Base-by-base conservation (phyloP, 2,113 vertebrate species). In the Nerophis lumbriciformis region DNA sequence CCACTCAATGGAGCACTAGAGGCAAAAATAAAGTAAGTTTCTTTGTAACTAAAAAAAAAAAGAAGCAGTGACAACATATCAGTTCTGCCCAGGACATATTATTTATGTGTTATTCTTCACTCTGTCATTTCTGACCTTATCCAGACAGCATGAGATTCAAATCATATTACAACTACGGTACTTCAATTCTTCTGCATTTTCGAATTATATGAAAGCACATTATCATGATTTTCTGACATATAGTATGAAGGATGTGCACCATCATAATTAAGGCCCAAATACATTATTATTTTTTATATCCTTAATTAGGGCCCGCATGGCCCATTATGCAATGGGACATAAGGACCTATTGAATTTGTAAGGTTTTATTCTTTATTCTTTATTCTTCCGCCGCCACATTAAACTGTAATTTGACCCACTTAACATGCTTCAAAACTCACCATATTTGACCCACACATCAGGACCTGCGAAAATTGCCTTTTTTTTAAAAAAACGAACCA, bases 1-100 rank as follows among this genome's bases (percentile, higher is more conserved):
- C 97, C 97, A 99, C 81, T 99, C 97, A 35, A 98, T 98, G 80
- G 97, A 98, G 84, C 97, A 99, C 97, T 99, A 86, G 35, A 73
- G 65, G 62, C 15, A 53, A 58, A 69, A 53, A 55, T 5, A 13
- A 72, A 4, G n/a, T 14, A 55, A 42, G 39, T 16, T 19, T 57
- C 5, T 11, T 10, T 42, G 52, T 37, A 36, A 19, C 9, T 13
- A 47, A 9, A 48, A 69, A 61, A 55, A 49, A 69, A 62, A 61
- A 19, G 19, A 4, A 13, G 2, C 2, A 9, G 9, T 36, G 51
- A 42, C 66, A 37, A n/a, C 39, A 47, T 44, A 38, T 65, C 21
- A 21, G 35, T 57, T 47, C n/a, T 60, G 49, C 53, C 1, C 59
- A 48, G 13, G 42, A 53, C 3, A 59, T 14, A 42, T 16, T 11